phyloP scores from a whole-genome alignment of 2,113 vertebrate genomes.

The Ailurus styani region DNA sequence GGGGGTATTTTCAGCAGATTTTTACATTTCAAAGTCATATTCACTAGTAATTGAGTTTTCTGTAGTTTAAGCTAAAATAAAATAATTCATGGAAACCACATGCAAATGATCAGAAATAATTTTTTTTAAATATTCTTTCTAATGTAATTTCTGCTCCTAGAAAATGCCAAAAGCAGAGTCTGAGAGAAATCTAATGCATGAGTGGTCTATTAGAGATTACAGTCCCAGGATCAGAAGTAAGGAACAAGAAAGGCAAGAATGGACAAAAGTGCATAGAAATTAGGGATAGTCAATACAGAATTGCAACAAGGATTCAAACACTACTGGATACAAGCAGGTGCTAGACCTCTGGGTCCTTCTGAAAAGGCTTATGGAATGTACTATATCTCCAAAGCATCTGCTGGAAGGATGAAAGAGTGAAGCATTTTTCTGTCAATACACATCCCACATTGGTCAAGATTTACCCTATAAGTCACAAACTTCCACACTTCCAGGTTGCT shows the following conservation, averaged over 20 bases:
- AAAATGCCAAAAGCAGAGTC: background rate
- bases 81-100: background rate
- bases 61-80: background rate
- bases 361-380: background rate
- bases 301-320: background rate
- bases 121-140: background rate
- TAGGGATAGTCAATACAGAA: background rate
- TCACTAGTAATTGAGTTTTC: background rate
- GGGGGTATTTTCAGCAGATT: background rate
- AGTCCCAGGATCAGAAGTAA: rapidly evolving
- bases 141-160: slow-evolving; percentile 4
- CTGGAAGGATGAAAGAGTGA: background rate
- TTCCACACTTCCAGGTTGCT: background rate
- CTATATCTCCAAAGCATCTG: background rate
- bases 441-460: background rate
- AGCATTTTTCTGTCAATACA: background rate
- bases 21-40: background rate
- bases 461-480: background rate
- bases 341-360: background rate
- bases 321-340: background rate
- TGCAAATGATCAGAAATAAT: background rate
- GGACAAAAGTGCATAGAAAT: too few relatives aligned
- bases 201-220: background rate
- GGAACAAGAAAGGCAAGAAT: background rate
- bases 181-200: background rate